Percentiles rank a stretch among this genome's conserved stretches.
phyloP scores from a whole-genome alignment of 2,797 vertebrate species.

The Tachyglossus aculeatus region DNA sequence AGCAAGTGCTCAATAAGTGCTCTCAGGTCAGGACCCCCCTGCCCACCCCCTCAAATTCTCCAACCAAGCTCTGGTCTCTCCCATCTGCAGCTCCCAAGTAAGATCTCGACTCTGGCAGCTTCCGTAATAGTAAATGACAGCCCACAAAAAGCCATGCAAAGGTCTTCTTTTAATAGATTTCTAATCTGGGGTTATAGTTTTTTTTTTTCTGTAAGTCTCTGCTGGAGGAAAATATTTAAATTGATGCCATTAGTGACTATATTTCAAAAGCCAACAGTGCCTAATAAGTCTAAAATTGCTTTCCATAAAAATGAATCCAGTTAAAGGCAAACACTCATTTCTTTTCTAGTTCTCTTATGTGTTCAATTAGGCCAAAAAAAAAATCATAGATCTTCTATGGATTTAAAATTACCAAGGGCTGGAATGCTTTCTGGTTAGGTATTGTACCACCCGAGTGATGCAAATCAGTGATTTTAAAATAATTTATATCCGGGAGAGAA shows the following conservation, averaged over 20 bases:
- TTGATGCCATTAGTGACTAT: slow-evolving; percentile 66
- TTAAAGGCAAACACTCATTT: slow-evolving; percentile 53
- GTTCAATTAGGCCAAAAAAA: slow-evolving; percentile 61
- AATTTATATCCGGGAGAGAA: slow-evolving; percentile 67
- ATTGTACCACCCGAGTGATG: slow-evolving; percentile 52
- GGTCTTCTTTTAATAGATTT: slow-evolving; percentile 18
- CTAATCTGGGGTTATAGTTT: slow-evolving; percentile 39
- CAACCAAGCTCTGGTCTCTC: too few species aligned
- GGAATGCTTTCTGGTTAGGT: slow-evolving; percentile 66
- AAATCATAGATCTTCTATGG: slow-evolving; percentile 47
- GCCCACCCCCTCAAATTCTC: too few species aligned
- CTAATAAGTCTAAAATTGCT: slow-evolving; percentile 71
- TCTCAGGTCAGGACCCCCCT: too few species aligned
- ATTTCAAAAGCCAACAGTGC: slow-evolving; percentile 67
- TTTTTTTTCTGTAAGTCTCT: slow-evolving; percentile 39
- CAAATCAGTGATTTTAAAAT: slow-evolving; percentile 69
- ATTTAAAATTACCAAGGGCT: slow-evolving; percentile 50
- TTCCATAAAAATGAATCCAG: slow-evolving; percentile 56
- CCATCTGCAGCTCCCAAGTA: too few species aligned
- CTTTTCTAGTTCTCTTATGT: slow-evolving; percentile 43
- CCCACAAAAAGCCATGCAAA: slow-evolving; percentile 14
- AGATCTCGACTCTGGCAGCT: too few species aligned
- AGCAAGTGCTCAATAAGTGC: too few species aligned
- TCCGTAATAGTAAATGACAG: too few species aligned
- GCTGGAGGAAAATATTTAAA: slow-evolving; percentile 66